phyloP scores from a whole-genome alignment of 2,888 invertebrate genomes.

The Arrhopalites spinosus region DNA sequence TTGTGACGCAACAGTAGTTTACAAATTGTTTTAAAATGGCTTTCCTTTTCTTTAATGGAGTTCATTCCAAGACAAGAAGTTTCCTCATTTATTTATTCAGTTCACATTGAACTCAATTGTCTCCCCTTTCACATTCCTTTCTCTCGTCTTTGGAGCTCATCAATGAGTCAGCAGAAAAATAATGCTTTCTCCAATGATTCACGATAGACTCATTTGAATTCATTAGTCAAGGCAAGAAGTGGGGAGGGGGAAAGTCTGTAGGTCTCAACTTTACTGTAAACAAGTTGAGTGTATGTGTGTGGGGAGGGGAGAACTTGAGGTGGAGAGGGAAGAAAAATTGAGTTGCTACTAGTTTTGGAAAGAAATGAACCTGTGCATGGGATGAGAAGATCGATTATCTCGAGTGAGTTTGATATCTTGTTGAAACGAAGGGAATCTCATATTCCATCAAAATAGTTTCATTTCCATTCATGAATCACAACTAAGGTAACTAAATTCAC shows the following conservation, averaged over 20 bases:
- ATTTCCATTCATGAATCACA: constrained; percentile 31
- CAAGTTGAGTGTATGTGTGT: neutral
- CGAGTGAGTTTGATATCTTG: constrained; percentile 17
- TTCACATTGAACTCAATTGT: no score
- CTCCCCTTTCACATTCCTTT: no score
- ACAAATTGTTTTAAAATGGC: no score
- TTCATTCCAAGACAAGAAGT: no score
- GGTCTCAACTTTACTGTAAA: constrained; percentile 1
- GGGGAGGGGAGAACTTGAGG: no score
- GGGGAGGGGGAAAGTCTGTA: neutral
- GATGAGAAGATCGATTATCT: constrained; percentile 34
- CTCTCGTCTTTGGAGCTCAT: no score
- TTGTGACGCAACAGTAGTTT: no score
- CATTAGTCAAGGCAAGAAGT: neutral
- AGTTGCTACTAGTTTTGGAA: neutral
- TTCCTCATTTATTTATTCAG: no score
- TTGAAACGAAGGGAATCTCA: constrained; percentile 20
- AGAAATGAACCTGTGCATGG: no score
- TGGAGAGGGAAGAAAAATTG: neutral
- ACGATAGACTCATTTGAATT: neutral
- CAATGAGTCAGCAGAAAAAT: no score
- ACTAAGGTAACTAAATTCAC: constrained; percentile 23
- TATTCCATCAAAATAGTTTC: constrained; percentile 14
- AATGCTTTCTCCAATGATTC: neutral
- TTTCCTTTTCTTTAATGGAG: neutral